These are phyloP conservation scores for Coendou prehensilis DNA, from an alignment of 2,797 vertebrate genomes.

Conservation along the genomic window DNA sequence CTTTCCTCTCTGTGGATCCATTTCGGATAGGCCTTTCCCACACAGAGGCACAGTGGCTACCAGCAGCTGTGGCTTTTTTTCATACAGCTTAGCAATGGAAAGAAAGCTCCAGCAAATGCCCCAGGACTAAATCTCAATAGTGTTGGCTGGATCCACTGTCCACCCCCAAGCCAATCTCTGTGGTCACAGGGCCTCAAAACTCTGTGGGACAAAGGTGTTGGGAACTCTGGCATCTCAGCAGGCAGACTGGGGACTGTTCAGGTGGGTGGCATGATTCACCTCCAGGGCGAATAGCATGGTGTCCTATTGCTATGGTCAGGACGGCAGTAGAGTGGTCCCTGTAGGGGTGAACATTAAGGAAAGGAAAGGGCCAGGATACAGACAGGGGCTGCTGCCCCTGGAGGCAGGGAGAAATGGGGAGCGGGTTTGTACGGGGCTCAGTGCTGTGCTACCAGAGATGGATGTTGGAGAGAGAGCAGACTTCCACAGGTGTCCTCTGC, in stretches of 20 bases:
- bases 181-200: not conserved
- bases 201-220: not conserved
- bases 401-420: not conserved
- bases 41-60: not conserved
- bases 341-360: not conserved
- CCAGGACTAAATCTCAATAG: not conserved
- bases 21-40: not conserved
- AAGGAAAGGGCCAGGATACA: not conserved
- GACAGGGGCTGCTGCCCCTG: not conserved
- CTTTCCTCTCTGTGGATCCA: not conserved
- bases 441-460: not conserved
- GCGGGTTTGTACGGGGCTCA: not conserved
- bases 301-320: not conserved
- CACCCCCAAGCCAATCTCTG: not conserved
- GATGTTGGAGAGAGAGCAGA: not conserved
- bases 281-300: not conserved
- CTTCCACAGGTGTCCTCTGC: not conserved
- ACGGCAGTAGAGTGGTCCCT: not conserved
- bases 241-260: not conserved
- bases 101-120: not conserved
- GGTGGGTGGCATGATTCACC: not conserved
- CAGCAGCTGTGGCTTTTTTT: not conserved
- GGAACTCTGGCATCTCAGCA: not conserved
- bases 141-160: not conserved
- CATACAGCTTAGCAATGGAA: not conserved